Base-by-base conservation (phyloP, 1,140 invertebrate species). In the Drosophila carrolli region DNA sequence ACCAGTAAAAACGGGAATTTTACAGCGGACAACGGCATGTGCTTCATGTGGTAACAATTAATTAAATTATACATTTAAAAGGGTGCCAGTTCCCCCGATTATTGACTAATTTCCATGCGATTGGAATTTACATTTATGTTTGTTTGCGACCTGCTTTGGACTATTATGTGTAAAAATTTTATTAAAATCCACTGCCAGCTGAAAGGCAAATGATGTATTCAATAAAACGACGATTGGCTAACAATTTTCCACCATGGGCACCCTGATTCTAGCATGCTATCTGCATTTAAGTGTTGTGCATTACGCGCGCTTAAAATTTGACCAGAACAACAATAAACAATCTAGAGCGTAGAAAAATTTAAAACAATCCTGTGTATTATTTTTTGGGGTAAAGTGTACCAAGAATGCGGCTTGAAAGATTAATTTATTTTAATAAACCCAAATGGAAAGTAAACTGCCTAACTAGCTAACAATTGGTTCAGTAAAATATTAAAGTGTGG, bases 131-230 rank as follows among this genome's bases (percentile, higher is more conserved):
- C 66, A 71, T 40, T 43, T 72, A 37, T 61, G 40, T 51, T 53
- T 74, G 32, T 68, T 58, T 75, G 37, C 56, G n/a, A 40, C 27
- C 14, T 68, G 44, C 44, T 61, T 67, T 59, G 47, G 37, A 59
- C 43, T 13, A 57, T 44, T 35, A 13, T 59, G 55, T 76, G 66
- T 61, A 66, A 40, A 71, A 82, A 48, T 53, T 53, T 51, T 11
- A 78, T 63, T 81, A 37, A 29, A 86, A 58, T 71, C 61, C 79
- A 86, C 83, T 86, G 83, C 83, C 83, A 88, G 79, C 84, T 86
- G 83, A 57, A 51, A 86, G 71, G 79, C 74, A 77, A 70, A 53
- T 23, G 19, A 58, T 67, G 63, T 73, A 67, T 67, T 67, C 50
- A 54, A 66, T 75, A 57, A 54, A 58, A 46, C 27, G 7, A 46